Evolutionary conservation across 2,797 vertebrate species (phyloP), one percentile per base, ranked within the genome.

Genomic region (Australoheros facetus): DNA sequence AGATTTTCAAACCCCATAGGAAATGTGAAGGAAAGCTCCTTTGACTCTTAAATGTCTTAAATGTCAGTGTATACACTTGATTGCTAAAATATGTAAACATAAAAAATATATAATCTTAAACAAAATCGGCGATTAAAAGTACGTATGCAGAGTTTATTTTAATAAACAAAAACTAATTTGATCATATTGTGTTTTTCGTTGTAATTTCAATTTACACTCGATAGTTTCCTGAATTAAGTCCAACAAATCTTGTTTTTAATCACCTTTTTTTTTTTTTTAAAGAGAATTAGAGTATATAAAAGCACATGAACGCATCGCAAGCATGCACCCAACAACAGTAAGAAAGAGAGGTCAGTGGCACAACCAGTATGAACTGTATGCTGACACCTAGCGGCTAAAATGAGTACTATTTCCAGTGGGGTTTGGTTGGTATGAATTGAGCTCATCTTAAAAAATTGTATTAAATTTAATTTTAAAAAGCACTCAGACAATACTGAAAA

Each of bases 351-450:
- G 10, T 1, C 30, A 19, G 1, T 1, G 21, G 48, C 4, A 32
- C 28, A n/a, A 4, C 14, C 28, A 6, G 19, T 0, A 1, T 10
- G 0, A 37, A 17, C 1, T 73, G 53, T 66, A 79, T 91, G 66
- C 86, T 92, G 90, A 45, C 91, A 37, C 34, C 86, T 89, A 79
- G 1, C 7, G 91, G 74, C 1, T 0, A 34, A 1, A 14, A 42
- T 5, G 0, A 37, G 34, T 21, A 58, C 34, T 28, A 12, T 5
- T 13, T 56, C 37, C 11, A 21, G 0, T 10, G 2, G 9, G 7
- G 3, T 0, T 54, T 23, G 16, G 11, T 2, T 4, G 23, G 23
- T 66, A 45, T 45, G 62, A 30, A 45, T 45, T 66, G 17, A 48
- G 3, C 23, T 48, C 10, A 51, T 51, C 42, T 19, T 66, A 16